Percentiles rank a stretch among this genome's conserved stretches.
Evolutionary conservation across 2,888 invertebrate genomes (phyloP).

Genomic region (Netelia virgata): DNA sequence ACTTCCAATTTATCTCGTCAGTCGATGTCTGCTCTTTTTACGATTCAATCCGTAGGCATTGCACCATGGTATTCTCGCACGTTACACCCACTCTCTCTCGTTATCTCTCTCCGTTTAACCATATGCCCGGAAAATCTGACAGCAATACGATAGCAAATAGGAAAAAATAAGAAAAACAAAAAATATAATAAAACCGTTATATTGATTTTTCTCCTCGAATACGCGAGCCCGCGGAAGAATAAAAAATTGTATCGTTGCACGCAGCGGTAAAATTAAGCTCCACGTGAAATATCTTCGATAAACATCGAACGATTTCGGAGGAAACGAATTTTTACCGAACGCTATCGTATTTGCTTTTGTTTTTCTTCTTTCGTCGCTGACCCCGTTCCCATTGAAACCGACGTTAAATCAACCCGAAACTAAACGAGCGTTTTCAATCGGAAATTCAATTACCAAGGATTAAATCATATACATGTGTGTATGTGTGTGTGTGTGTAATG

Average conservation of each 20-base stretch:
- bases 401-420: conserved; percentile 38
- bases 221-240: too few relatives aligned
- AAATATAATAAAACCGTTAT: not conserved
- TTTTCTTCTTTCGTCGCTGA: too few relatives aligned
- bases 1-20: conserved; percentile 56
- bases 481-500: not conserved
- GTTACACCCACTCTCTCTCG: not conserved
- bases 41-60: conserved; percentile 11
- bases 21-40: conserved; percentile 33
- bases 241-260: too few relatives aligned
- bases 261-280: too few relatives aligned
- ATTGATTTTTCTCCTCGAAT: too few relatives aligned
- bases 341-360: too few relatives aligned
- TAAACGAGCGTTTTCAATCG: conserved; percentile 12
- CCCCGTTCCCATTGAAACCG: not conserved
- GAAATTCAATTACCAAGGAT: conserved; percentile 33
- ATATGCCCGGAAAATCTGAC: conserved; percentile 1
- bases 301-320: too few relatives aligned
- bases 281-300: too few relatives aligned
- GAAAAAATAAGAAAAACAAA: not conserved
- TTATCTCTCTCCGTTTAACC: not conserved
- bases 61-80: not conserved
- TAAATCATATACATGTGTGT: not conserved
- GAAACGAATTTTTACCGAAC: too few relatives aligned
- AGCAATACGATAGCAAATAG: not conserved